phyloP scores from a whole-genome alignment of 2,797 vertebrate genomes.

The Microctenopoma steveboyesi region DNA sequence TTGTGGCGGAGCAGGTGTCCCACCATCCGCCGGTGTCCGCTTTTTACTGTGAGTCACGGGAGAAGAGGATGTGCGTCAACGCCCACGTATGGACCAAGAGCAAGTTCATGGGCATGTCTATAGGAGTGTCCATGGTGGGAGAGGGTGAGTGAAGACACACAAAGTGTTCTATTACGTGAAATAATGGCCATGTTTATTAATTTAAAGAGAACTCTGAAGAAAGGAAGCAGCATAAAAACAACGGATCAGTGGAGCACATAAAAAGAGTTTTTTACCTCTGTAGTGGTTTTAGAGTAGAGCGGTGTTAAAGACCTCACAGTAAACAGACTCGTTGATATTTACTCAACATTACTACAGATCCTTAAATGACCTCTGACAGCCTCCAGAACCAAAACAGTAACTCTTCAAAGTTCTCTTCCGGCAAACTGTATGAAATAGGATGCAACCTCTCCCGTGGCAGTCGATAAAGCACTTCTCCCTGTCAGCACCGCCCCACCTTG shows the following conservation, averaged over 20 bases:
- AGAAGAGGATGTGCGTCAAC: conserved; percentile 90
- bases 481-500: conserved; percentile 30
- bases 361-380: no score
- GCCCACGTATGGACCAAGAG: conserved; percentile 95
- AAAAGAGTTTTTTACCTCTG: no score
- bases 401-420: not conserved
- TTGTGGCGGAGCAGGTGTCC: conserved; percentile 94
- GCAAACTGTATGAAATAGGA: conserved; percentile 1
- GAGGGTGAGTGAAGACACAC: conserved; percentile 82
- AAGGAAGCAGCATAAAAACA: no score
- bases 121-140: conserved; percentile 95
- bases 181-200: not conserved
- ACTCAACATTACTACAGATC: no score
- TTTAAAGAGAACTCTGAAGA: no score
- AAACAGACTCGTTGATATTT: no score
- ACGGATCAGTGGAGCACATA: no score
- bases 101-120: conserved; percentile 98
- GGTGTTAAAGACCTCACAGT: no score
- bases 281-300: no score
- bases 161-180: no score
- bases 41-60: conserved; percentile 95
- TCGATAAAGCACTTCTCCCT: conserved; percentile 44
- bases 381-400: not conserved
- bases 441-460: conserved; percentile 30
- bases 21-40: conserved; percentile 93